These are phyloP conservation scores for Pleuronectes platessa DNA, from an alignment of 2,113 vertebrate species.

Conservation along the genomic window DNA sequence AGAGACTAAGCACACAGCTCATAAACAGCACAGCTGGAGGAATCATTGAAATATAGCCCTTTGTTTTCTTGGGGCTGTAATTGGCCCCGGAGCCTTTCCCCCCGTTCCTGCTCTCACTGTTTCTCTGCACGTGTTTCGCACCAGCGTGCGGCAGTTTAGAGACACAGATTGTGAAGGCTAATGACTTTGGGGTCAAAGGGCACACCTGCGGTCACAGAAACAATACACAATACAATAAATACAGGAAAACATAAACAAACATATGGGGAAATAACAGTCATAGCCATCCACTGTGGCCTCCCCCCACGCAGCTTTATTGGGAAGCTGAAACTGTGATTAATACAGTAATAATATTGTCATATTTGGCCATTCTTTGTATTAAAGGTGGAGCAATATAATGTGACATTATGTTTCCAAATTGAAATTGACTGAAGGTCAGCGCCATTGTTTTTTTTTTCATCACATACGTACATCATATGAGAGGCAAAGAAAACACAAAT, in stretches of 20 bases:
- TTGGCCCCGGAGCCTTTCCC: conserved; percentile 77
- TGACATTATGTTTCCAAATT: conserved; percentile 35
- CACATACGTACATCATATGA: conserved; percentile 10
- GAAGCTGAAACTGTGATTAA: conserved; percentile 26
- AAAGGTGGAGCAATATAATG: conserved; percentile 33
- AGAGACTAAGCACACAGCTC: conserved; percentile 80
- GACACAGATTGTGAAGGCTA: conserved; percentile 75
- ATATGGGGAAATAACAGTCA: conserved; percentile 65
- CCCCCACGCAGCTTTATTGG: conserved; percentile 3
- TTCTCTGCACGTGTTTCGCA: conserved; percentile 73
- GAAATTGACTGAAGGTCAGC: conserved; percentile 42
- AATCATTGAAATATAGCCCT: conserved; percentile 81
- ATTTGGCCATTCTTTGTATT: conserved; percentile 24
- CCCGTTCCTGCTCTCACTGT: conserved; percentile 60
- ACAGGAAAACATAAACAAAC: conserved; percentile 75
- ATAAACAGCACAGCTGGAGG: conserved; percentile 82
- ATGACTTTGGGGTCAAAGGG: conserved; percentile 78
- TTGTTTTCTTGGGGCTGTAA: conserved; percentile 79
- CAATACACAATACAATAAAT: conserved; percentile 76
- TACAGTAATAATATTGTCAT: conserved; percentile 17
- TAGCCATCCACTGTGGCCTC: not conserved
- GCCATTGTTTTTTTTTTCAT: conserved; percentile 29
- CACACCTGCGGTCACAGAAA: conserved; percentile 76
- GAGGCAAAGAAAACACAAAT: conserved; percentile 32
- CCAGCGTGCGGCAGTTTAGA: conserved; percentile 69